Percentiles rank a stretch among this genome's conserved stretches.
phyloP scores from a whole-genome alignment of 2,797 vertebrate species.

The Helarctos malayanus region DNA sequence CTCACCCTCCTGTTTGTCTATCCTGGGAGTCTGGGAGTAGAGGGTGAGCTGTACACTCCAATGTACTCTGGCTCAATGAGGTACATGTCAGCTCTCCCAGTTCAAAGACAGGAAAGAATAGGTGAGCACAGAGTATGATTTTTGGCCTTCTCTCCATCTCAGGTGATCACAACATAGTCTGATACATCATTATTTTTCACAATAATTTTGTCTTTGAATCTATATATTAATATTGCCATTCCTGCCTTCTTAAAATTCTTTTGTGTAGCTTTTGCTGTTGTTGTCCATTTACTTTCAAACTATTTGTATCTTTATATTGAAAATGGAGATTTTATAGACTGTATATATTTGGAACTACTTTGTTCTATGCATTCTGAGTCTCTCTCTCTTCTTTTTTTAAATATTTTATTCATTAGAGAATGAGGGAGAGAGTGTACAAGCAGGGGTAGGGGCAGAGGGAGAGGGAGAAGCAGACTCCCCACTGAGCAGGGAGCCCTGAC shows the following conservation, averaged over 20 bases:
- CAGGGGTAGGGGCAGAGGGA: too few species aligned
- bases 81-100: neutral
- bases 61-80: too few species aligned
- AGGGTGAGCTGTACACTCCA: neutral
- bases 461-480: too few species aligned
- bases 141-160: neutral
- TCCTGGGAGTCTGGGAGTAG: neutral
- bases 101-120: neutral
- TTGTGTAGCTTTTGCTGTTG: neutral
- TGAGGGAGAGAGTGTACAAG: too few species aligned
- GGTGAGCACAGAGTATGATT: fast-evolving
- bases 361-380: neutral
- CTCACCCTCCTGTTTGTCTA: too few species aligned
- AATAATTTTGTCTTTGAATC: neutral
- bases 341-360: neutral
- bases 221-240: neutral
- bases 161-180: neutral
- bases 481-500: too few species aligned
- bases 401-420: too few species aligned
- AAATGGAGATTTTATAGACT: neutral
- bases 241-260: neutral
- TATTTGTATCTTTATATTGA: neutral
- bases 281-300: neutral
- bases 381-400: neutral
- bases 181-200: neutral